Conservation (phyloP, 2,888 invertebrate species). For the Cerceris ruficornis region DNA sequence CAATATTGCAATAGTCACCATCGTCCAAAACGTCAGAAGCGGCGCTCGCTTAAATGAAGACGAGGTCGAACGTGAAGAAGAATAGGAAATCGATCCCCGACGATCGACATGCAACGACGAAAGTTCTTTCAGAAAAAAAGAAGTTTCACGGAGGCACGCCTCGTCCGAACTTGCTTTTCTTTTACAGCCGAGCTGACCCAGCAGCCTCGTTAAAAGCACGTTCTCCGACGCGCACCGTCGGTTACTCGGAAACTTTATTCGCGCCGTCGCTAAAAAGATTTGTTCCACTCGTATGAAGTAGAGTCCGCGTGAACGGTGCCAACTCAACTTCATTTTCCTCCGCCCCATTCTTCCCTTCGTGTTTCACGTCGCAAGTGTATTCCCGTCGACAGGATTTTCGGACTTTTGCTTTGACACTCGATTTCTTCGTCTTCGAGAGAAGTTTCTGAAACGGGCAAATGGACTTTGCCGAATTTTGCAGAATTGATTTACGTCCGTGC, state of each 20-base stretch:
- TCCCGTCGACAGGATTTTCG: not conserved
- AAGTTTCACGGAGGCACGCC: not conserved
- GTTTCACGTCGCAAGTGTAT: not conserved
- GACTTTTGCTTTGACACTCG: not conserved
- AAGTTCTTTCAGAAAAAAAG: too few relatives aligned
- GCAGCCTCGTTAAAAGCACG: conserved; percentile 10
- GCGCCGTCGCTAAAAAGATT: conserved; percentile 13
- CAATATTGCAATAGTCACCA: too few relatives aligned
- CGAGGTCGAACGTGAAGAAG: too few relatives aligned
- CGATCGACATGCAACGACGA: too few relatives aligned
- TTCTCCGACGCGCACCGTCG: not conserved
- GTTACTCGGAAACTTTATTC: conserved; percentile 17
- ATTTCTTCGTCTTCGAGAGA: too few relatives aligned
- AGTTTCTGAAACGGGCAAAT: not conserved
- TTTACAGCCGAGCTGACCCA: not conserved
- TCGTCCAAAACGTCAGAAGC: too few relatives aligned
- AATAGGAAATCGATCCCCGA: too few relatives aligned
- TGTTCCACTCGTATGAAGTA: conserved; percentile 16
- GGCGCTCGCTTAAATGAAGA: too few relatives aligned
- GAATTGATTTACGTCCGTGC: not conserved
- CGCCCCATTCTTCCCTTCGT: not conserved
- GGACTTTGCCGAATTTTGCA: not conserved
- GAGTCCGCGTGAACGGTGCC: conserved; percentile 10
- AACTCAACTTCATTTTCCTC: conserved; percentile 3
- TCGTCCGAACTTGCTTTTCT: not conserved